A percentile compares a stretch with the other conserved stretches of the same genome.
Conservation (phyloP, 1,140 invertebrate species). For the Geopemphigus sp. region DNA sequence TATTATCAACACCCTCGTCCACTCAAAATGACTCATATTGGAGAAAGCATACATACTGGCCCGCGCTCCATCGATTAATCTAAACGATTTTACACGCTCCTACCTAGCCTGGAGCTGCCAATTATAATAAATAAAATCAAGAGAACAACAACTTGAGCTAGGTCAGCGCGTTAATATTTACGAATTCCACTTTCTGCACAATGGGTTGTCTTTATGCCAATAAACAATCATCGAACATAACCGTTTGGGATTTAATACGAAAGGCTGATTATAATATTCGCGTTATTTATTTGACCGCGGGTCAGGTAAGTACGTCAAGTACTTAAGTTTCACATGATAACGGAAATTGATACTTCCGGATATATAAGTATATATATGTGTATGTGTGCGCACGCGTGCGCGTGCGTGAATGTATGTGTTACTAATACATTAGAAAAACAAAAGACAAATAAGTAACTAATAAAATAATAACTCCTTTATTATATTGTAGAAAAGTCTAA, state of each 20-base stretch:
- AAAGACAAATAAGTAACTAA: not conserved
- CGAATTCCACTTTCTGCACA: slow-evolving; percentile 31
- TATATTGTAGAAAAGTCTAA: not conserved
- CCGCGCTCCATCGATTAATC: slow-evolving; percentile 3
- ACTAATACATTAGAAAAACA: not conserved
- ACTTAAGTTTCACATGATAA: not conserved
- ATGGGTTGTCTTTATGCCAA: not conserved
- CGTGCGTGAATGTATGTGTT: not conserved
- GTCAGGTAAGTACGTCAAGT: not conserved
- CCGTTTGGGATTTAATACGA: not conserved
- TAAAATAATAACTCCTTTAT: no score
- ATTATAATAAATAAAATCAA: slow-evolving; percentile 33
- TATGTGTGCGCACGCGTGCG: no score
- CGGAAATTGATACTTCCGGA: slow-evolving; percentile 3
- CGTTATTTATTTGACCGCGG: not conserved
- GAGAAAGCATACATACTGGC: slow-evolving; percentile 9
- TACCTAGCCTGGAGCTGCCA: slow-evolving; percentile 15
- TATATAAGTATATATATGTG: not conserved
- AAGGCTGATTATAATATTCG: slow-evolving; percentile 10
- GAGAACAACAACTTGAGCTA: slow-evolving; percentile 36
- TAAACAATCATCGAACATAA: not conserved
- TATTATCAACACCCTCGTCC: not conserved
- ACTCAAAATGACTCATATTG: not conserved
- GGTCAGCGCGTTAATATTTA: slow-evolving; percentile 17
- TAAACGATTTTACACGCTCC: slow-evolving; percentile 26